phyloP scores from a whole-genome alignment of 1,140 invertebrate species.

The Orius insidiosus region DNA sequence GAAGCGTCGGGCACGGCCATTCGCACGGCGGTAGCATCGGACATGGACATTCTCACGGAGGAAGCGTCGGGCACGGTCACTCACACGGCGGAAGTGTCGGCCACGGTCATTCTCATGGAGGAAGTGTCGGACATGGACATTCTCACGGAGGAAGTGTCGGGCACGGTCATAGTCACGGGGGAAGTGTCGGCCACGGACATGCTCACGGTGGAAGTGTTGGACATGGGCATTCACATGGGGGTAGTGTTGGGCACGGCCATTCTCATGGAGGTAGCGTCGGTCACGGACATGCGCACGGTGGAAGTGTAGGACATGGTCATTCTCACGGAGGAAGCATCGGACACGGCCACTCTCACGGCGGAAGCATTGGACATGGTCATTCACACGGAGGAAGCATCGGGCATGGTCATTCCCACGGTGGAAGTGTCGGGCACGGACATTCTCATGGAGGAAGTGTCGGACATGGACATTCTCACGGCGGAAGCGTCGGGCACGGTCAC shows the following conservation, averaged over 20 bases:
- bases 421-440: conserved; percentile 12
- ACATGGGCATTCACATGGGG: conserved; percentile 13
- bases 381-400: conserved; percentile 14
- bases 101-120: conserved; percentile 13
- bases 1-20: conserved; percentile 11
- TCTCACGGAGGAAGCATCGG: conserved; percentile 14
- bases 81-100: conserved; percentile 13
- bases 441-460: conserved; percentile 13
- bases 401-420: conserved; percentile 12
- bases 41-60: conserved; percentile 13
- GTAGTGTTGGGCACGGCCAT: conserved; percentile 15
- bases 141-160: conserved; percentile 13
- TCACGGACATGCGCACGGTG: conserved; percentile 10
- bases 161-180: conserved; percentile 12
- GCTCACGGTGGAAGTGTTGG: conserved; percentile 13
- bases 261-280: conserved; percentile 13
- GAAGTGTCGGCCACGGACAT: conserved; percentile 14
- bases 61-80: conserved; percentile 13
- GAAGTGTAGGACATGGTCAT: conserved; percentile 14
- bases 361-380: conserved; percentile 13
- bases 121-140: conserved; percentile 12
- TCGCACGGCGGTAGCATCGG: conserved; percentile 11
- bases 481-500: conserved; percentile 9
- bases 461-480: conserved; percentile 11
- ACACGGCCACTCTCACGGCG: conserved; percentile 12